phyloP scores from a whole-genome alignment of 2,797 vertebrate genomes.

The Cossypha dichroa region DNA sequence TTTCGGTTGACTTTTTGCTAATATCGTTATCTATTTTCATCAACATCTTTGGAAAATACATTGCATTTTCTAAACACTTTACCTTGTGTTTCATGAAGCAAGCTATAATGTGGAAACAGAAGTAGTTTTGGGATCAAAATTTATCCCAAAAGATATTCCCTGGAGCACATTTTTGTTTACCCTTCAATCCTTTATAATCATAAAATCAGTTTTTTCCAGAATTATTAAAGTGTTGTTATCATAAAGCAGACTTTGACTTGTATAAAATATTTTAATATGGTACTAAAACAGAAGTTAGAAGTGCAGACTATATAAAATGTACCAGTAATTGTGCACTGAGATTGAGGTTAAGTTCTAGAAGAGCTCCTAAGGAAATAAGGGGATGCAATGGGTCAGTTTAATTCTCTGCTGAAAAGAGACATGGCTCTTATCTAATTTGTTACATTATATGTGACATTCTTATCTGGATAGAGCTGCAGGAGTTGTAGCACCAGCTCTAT shows the following conservation, averaged over 20 bases:
- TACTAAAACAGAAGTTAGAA: neutral
- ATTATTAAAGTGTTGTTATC: neutral
- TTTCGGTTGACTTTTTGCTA: conserved; percentile 39
- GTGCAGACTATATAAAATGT: neutral
- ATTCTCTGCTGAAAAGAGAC: neutral
- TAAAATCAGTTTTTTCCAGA: neutral
- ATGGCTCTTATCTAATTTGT: neutral
- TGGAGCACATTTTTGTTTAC: neutral
- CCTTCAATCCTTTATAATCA: neutral
- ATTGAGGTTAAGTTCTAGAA: neutral
- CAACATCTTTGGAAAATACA: neutral
- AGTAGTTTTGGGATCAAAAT: neutral
- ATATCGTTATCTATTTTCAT: neutral
- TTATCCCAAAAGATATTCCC: neutral
- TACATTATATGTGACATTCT: neutral
- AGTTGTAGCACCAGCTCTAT: neutral
- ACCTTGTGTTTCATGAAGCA: neutral
- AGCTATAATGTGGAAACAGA: neutral
- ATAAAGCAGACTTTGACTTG: neutral
- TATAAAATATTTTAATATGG: neutral
- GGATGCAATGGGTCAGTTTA: neutral
- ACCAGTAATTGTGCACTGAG: neutral
- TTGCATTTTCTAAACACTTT: neutral
- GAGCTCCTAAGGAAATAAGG: neutral
- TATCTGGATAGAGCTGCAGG: neutral